Conservation (phyloP, 2,888 invertebrate species). For the Cepaea hortensis region DNA sequence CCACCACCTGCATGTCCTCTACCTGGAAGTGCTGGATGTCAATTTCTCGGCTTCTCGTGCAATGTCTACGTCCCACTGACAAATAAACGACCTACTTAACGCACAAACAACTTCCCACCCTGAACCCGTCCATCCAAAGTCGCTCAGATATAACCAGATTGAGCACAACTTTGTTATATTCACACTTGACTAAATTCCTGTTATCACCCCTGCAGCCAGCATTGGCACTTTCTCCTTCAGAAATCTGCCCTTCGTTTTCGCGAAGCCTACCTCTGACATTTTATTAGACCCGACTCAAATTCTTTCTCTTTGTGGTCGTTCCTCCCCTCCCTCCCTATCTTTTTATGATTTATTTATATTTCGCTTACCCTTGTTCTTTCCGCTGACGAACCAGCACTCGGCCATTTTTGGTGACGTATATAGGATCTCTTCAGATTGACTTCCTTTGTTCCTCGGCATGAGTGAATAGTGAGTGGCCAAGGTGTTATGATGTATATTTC, state of each 20-base stretch:
- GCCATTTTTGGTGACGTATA: neutral
- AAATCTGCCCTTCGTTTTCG: neutral
- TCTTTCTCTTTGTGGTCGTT: neutral
- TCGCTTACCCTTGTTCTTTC: neutral
- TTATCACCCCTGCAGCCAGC: neutral
- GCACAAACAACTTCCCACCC: neutral
- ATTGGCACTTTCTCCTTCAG: neutral
- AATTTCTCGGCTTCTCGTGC: too few relatives aligned
- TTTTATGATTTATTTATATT: neutral
- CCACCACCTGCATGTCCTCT: too few relatives aligned
- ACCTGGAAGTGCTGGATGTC: too few relatives aligned
- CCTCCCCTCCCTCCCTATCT: neutral
- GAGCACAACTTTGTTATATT: neutral
- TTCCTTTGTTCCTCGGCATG: too few relatives aligned
- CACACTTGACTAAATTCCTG: neutral
- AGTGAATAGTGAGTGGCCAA: too few relatives aligned
- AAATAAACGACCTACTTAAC: neutral
- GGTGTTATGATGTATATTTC: too few relatives aligned
- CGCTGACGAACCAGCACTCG: neutral
- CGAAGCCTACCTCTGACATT: constrained; percentile 2
- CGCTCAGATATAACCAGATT: constrained; percentile 3
- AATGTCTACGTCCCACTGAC: too few relatives aligned
- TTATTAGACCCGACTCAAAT: neutral
- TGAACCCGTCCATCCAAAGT: neutral
- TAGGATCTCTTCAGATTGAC: too few relatives aligned